Conservation (phyloP, 2,113 vertebrate species). For the Rousettus leschenaultii region DNA sequence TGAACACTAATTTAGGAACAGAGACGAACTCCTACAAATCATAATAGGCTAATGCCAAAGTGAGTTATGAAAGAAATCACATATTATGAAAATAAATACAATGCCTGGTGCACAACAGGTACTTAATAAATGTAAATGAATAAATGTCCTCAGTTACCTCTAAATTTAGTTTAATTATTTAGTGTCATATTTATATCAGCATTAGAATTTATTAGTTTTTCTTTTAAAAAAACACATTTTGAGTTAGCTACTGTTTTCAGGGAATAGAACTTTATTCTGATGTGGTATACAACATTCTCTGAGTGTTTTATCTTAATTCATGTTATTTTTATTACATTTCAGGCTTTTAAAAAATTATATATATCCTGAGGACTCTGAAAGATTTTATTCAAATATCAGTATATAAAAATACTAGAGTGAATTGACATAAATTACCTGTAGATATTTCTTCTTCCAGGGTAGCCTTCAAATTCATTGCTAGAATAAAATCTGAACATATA, state of each 20-base stretch:
- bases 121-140: not conserved
- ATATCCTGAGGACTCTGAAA: not conserved
- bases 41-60: not conserved
- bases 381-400: constrained; percentile 45
- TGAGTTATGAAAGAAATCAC: not conserved
- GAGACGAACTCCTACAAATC: not conserved
- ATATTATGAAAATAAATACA: not conserved
- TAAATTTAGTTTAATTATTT: not conserved
- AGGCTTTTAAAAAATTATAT: not conserved
- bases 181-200: not conserved
- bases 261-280: not conserved
- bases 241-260: not conserved
- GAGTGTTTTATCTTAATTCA: constrained; percentile 3
- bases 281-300: not conserved
- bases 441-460: constrained; percentile 87
- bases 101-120: not conserved
- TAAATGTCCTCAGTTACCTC: not conserved
- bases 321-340: not conserved
- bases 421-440: constrained; percentile 81
- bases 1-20: not conserved
- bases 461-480: constrained; percentile 89
- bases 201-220: constrained; percentile 2
- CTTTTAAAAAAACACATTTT: constrained; percentile 29
- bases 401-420: constrained; percentile 14
- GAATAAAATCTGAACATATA: constrained; percentile 85